Conservation (phyloP, 2,113 vertebrate genomes). For the Oxyruncus cristatus region DNA sequence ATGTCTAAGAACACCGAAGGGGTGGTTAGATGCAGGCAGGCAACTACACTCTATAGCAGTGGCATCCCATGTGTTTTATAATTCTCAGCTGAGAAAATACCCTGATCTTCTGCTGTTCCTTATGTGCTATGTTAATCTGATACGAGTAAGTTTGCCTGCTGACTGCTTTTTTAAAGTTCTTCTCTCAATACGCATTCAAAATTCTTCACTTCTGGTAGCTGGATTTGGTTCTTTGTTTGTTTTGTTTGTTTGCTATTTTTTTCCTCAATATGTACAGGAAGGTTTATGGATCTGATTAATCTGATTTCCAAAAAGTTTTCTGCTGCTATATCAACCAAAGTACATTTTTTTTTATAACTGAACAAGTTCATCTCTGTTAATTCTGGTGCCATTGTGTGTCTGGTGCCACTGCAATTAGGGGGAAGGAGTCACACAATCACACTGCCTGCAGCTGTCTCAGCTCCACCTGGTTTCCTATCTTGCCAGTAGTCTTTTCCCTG, state of each 20-base stretch:
- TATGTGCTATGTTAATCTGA: background rate
- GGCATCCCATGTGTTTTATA: background rate
- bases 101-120: background rate
- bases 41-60: background rate
- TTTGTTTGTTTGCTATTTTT: background rate
- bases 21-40: background rate
- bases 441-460: background rate
- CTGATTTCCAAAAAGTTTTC: background rate
- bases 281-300: conserved; percentile 34
- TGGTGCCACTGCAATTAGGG: background rate
- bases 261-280: background rate
- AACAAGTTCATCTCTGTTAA: background rate
- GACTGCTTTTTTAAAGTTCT: background rate
- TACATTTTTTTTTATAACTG: background rate
- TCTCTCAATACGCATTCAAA: background rate
- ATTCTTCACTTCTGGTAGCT: background rate
- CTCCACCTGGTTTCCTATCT: background rate
- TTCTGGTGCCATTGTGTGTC: background rate
- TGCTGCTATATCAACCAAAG: background rate
- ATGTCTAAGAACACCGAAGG: background rate
- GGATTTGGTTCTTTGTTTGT: background rate
- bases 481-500: background rate
- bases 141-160: background rate
- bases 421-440: background rate
- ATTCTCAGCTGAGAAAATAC: background rate